Conservation (phyloP, 2,888 invertebrate species). For the Blastobasis adustella region DNA sequence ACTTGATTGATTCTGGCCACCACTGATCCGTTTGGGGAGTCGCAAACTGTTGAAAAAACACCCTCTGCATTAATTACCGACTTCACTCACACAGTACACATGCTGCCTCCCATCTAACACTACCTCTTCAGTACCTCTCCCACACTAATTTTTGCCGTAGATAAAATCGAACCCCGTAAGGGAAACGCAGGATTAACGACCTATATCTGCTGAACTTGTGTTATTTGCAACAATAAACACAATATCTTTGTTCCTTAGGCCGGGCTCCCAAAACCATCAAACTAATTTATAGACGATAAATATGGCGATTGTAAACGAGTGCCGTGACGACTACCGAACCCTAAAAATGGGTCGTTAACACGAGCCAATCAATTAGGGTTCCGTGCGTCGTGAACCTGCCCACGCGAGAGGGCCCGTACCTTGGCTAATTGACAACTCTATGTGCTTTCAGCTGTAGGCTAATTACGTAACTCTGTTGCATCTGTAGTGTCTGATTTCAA, state of each 20-base stretch:
- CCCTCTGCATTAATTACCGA: too few relatives aligned
- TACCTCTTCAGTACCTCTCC: too few relatives aligned
- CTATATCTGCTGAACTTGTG: not conserved
- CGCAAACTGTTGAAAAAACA: too few relatives aligned
- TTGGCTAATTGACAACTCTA: constrained; percentile 17
- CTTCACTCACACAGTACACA: too few relatives aligned
- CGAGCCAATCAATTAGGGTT: constrained; percentile 34
- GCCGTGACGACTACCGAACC: constrained; percentile 28
- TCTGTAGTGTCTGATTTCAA: too few relatives aligned
- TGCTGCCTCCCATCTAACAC: too few relatives aligned
- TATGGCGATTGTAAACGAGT: constrained; percentile 28
- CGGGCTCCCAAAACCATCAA: constrained; percentile 22
- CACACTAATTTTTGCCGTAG: too few relatives aligned
- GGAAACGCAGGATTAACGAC: too few relatives aligned
- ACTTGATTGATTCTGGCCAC: constrained; percentile 17
- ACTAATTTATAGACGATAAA: constrained; percentile 43
- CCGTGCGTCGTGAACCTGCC: constrained; percentile 18
- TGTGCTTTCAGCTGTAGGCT: too few relatives aligned
- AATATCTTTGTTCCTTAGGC: constrained; percentile 7
- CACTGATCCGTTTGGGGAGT: not conserved
- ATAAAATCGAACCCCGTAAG: too few relatives aligned
- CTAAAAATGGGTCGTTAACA: constrained; percentile 41
- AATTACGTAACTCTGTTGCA: too few relatives aligned
- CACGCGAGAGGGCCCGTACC: constrained; percentile 10
- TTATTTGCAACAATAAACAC: not conserved